Percentiles rank a stretch among this genome's conserved stretches.
phyloP scores from a whole-genome alignment of 2,888 invertebrate genomes.

The Sturmia bella region DNA sequence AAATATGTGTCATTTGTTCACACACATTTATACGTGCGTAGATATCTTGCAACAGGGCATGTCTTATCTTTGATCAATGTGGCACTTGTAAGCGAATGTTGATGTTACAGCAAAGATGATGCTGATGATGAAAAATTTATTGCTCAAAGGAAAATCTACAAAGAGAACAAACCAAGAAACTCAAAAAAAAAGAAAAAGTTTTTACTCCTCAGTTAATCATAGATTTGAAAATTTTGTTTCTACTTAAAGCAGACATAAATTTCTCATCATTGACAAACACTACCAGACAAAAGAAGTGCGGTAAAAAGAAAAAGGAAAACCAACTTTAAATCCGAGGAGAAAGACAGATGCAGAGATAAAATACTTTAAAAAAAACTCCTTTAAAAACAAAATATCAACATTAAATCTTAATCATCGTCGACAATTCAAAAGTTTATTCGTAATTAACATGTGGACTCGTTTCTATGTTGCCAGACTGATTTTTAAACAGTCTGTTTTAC shows the following conservation, averaged over 20 bases:
- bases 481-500: too few species aligned
- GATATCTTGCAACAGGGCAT: constrained; percentile 24
- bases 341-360: neutral
- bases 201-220: constrained; percentile 28
- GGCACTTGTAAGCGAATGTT: constrained; percentile 61
- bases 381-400: constrained; percentile 9
- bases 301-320: neutral
- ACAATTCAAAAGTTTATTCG: neutral
- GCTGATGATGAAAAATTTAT: constrained; percentile 64
- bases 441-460: neutral
- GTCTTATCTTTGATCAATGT: constrained; percentile 62
- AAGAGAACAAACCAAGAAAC: neutral
- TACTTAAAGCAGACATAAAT: constrained; percentile 53
- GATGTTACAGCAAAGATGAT: constrained; percentile 45
- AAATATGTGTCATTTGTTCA: neutral
- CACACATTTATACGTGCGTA: constrained; percentile 17
- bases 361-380: constrained; percentile 3
- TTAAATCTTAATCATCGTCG: neutral
- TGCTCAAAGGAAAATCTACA: constrained; percentile 39
- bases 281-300: constrained; percentile 38
- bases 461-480: too few species aligned
- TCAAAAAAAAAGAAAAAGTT: neutral
- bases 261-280: constrained; percentile 49
- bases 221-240: constrained; percentile 41
- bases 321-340: neutral